Evolutionary conservation across 1,140 invertebrate genomes (phyloP), one percentile per base, ranked within the genome.

Genomic region (Bilobella aurantiaca): DNA sequence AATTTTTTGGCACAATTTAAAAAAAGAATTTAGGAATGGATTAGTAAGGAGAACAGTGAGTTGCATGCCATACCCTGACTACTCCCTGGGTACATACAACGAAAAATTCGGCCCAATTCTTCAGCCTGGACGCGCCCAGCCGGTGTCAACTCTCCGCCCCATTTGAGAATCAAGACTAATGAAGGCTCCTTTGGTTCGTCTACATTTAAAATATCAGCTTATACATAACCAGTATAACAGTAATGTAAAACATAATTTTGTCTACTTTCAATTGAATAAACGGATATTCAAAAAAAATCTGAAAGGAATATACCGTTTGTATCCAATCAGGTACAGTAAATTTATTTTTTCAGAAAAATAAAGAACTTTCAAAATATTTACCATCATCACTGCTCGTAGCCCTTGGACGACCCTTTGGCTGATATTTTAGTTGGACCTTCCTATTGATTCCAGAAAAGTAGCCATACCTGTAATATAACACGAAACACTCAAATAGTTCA

Each of bases 391-490:
- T 95, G 76, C 90, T 94, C 67, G 92, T 95, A 69, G 89, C 87
- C 74, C 93, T 84, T 16, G 93, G 93, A 66, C 92, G 83, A 1
- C 94, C 94, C 74, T 91, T 87, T 2, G 96, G 96, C 78, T 98
- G 93, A 79, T 99, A 99, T 79, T 99, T 99, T 83, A 99, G 88
- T 82, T 99, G 97, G 42, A 99, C 94, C 82, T 99, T 99, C 57
- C 97, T 86, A 83, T 99, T 99, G 69, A 99, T 99, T 21, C 97
- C 97, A 46, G 95, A 98, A 80, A 99, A 99, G 80, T 99, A 95
- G 0, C 97, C 96, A 80, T 99, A 97, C 92, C 92, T 95, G 73
- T 34, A 70, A 76, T n/a, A n/a, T n/a, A n/a, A n/a, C 49, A 42
- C 8, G 66, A 62, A 14, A 65, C 28, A 53, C 23, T 21, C 31